A percentile compares a stretch with the other conserved stretches of the same genome.
Evolutionary conservation across 2,888 invertebrate species (phyloP).

Genomic region (Epirrhoe tristata): DNA sequence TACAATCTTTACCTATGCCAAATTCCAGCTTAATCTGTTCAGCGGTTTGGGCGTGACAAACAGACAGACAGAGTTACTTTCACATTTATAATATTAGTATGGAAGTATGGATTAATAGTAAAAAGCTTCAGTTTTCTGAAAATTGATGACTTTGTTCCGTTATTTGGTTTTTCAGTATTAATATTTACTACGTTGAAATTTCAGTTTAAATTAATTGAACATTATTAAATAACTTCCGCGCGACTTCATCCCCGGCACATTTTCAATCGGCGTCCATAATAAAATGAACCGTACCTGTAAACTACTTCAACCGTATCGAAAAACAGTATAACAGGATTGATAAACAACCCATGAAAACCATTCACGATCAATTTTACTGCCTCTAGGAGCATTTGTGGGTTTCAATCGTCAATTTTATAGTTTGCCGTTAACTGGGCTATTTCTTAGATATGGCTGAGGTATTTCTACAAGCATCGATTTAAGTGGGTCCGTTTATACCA

Average conservation of each 20-base stretch:
- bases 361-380: constrained; percentile 36
- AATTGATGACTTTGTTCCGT: too few species aligned
- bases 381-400: constrained; percentile 27
- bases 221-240: not conserved
- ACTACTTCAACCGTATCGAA: constrained; percentile 34
- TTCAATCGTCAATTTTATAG: constrained; percentile 36
- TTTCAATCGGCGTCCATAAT: constrained; percentile 18
- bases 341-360: constrained; percentile 35
- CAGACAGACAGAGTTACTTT: too few species aligned
- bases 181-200: too few species aligned
- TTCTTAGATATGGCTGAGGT: constrained; percentile 15
- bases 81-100: too few species aligned
- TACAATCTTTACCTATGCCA: too few species aligned
- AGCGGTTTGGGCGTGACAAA: too few species aligned
- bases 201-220: not conserved
- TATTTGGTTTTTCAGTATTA: too few species aligned
- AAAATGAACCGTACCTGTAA: constrained; percentile 19
- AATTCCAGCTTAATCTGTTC: too few species aligned
- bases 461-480: not conserved
- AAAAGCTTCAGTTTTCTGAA: too few species aligned
- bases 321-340: constrained; percentile 35
- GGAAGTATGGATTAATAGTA: too few species aligned
- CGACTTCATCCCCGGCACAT: not conserved
- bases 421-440: constrained; percentile 29
- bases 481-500: not conserved